Conservation (phyloP, 1,140 invertebrate species). For the Pseudomyrmex sp. region DNA sequence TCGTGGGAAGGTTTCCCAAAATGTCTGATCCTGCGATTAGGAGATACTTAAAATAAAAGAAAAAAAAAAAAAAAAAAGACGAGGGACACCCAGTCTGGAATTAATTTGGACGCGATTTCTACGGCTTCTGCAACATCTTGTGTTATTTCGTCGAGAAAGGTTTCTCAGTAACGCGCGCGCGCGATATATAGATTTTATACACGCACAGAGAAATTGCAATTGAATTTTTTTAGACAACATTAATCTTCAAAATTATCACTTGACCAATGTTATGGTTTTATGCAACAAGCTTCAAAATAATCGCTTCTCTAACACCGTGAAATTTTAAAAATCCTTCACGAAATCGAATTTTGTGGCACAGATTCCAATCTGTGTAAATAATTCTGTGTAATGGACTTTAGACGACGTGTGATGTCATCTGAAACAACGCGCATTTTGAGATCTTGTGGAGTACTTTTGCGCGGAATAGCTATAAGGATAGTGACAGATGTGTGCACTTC, state of each 20-base stretch:
- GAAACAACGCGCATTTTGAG: background rate
- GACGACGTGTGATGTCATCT: background rate
- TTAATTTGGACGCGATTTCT: conserved; percentile 41
- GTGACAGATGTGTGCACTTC: conserved; percentile 7
- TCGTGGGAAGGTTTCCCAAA: conserved; percentile 40
- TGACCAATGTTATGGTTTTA: background rate
- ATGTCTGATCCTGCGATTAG: conserved; percentile 49
- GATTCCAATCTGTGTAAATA: background rate
- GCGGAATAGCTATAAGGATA: conserved; percentile 18
- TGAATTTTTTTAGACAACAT: too few relatives aligned
- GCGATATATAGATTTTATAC: background rate
- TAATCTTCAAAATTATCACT: background rate
- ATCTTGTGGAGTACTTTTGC: background rate
- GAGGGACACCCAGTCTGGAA: background rate
- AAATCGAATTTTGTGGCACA: too few relatives aligned
- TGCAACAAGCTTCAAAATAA: background rate
- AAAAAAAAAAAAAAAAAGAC: conserved; percentile 11
- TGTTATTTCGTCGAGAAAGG: conserved; percentile 39
- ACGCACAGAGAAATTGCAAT: background rate
- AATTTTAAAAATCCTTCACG: background rate
- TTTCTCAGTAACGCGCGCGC: conserved; percentile 13
- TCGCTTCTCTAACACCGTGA: background rate
- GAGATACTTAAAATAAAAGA: conserved; percentile 30
- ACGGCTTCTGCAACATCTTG: conserved; percentile 37
- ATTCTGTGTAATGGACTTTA: conserved; percentile 8